Evolutionary conservation across 2,888 invertebrate species (phyloP).

Genomic region (Nebria salina): DNA sequence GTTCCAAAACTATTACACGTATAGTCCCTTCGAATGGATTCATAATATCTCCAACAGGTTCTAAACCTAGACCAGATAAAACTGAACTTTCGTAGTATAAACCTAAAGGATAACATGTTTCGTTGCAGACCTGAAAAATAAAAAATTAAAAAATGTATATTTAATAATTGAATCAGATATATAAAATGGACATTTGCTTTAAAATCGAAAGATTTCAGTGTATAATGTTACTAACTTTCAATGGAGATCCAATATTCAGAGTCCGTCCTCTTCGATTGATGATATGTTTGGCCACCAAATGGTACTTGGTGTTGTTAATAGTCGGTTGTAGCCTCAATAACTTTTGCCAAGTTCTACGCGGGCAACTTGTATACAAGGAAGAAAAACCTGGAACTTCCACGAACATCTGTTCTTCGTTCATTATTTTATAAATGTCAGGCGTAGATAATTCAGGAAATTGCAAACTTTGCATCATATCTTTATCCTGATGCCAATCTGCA

Average conservation of each 20-base stretch:
- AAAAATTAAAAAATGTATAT: constrained; percentile 16
- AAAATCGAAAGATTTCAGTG: too few species aligned
- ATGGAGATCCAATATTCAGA: constrained; percentile 76
- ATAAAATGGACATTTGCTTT: too few species aligned
- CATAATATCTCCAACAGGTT: constrained; percentile 71
- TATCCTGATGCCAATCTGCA: constrained; percentile 52
- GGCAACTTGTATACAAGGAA: constrained; percentile 71
- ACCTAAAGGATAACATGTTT: constrained; percentile 79
- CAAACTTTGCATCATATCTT: constrained; percentile 58
- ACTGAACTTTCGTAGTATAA: constrained; percentile 79
- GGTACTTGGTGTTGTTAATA: constrained; percentile 68
- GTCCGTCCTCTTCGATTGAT: constrained; percentile 66
- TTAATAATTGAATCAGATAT: neutral
- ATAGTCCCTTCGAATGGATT: constrained; percentile 82
- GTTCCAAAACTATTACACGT: constrained; percentile 76
- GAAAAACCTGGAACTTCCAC: constrained; percentile 73
- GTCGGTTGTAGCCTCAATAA: constrained; percentile 73
- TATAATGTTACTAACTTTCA: constrained; percentile 68
- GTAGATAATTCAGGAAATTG: constrained; percentile 66
- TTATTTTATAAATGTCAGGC: constrained; percentile 68
- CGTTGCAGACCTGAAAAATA: constrained; percentile 73
- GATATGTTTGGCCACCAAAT: constrained; percentile 72
- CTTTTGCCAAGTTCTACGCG: constrained; percentile 71
- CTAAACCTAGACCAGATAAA: constrained; percentile 72
- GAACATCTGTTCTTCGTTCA: constrained; percentile 73